Evolutionary conservation across 2,113 vertebrate species (phyloP), one percentile per base, ranked within the genome.

Genomic region (Istiophorus platypterus): DNA sequence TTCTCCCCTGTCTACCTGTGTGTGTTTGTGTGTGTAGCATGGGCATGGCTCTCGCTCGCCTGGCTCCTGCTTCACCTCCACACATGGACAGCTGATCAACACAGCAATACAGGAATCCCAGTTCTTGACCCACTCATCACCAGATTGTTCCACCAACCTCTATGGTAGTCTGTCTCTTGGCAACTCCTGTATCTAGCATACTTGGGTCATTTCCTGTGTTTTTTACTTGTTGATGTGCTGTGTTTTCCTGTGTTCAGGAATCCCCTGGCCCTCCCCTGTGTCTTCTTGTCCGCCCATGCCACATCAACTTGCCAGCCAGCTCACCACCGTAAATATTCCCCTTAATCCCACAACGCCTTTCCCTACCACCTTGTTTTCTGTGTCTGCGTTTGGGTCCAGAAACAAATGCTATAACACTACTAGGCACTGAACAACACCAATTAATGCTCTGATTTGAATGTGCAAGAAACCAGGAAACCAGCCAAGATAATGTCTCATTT

Each of bases 401-500:
- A 39, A 39, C 37, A 8, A 39, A 39, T 7, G 37, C 37, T 10
- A 39, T 39, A 39, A 39, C 37, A 39, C 37, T 4, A 8, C 37
- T 39, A 56, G 56, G 22, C 2, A 45, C 34, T 63, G 52, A 70
- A 72, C 58, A 78, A 49, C 24, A 42, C 22, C 17, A 81, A 78
- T 71, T 68, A 76, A 82, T 75, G 26, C 10, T 24, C 56, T 69
- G 18, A 81, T 81, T 52, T 54, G 20, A 76, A 29, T 58, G 56
- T 41, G 42, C 45, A 49, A 18, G 15, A 79, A 70, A 78, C 24
- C 31, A 75, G n/a, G n/a, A n/a, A 70, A 14, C 37, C 41, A n/a
- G n/a, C n/a, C n/a, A n/a, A n/a, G n/a, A n/a, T n/a, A n/a, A n/a
- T n/a, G n/a, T n/a, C n/a, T n/a, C n/a, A n/a, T n/a, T n/a, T n/a